Conservation (phyloP, 2,888 invertebrate genomes). For the Lordiphosa fenestrarum region DNA sequence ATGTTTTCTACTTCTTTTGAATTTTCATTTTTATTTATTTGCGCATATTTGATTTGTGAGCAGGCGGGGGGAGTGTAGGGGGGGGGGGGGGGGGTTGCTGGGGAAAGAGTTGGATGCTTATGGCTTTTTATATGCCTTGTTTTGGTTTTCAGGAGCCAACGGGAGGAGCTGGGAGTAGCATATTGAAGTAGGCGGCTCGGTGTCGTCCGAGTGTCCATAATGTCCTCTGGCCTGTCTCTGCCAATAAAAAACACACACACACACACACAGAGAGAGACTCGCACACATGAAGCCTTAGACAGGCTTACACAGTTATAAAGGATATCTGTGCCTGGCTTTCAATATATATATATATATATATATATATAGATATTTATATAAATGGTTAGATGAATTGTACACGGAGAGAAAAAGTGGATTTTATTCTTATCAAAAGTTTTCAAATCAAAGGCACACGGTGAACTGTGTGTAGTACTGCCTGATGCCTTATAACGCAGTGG, state of each 20-base stretch:
- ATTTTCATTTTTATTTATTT: slow-evolving; percentile 72
- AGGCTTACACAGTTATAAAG: slow-evolving; percentile 56
- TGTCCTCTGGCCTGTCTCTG: slow-evolving; percentile 43
- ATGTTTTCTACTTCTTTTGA: slow-evolving; percentile 51
- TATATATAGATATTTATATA: too few relatives aligned
- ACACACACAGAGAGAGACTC: slow-evolving; percentile 7
- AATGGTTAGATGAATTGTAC: slow-evolving; percentile 15
- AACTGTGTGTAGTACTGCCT: too few relatives aligned
- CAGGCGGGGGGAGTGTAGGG: slow-evolving; percentile 3
- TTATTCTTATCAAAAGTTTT: too few relatives aligned
- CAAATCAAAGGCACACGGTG: too few relatives aligned
- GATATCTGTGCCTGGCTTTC: slow-evolving; percentile 59
- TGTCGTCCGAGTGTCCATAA: slow-evolving; percentile 38
- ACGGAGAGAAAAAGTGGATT: slow-evolving; percentile 6
- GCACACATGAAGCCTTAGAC: slow-evolving; percentile 2
- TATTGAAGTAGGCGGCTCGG: slow-evolving; percentile 64
- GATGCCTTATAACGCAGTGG: too few relatives aligned
- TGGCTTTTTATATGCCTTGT: slow-evolving; percentile 72
- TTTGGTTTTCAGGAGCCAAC: slow-evolving; percentile 43
- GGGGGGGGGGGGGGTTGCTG: slow-evolving; percentile 8
- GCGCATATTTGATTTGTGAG: slow-evolving; percentile 70
- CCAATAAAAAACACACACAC: slow-evolving; percentile 52
- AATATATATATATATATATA: slow-evolving; percentile 15
- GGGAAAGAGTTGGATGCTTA: slow-evolving; percentile 51
- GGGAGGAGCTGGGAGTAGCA: slow-evolving; percentile 42